A percentile compares a stretch with the other conserved stretches of the same genome.
phyloP scores from a whole-genome alignment of 2,888 invertebrate genomes.

The Mamestra brassicae region DNA sequence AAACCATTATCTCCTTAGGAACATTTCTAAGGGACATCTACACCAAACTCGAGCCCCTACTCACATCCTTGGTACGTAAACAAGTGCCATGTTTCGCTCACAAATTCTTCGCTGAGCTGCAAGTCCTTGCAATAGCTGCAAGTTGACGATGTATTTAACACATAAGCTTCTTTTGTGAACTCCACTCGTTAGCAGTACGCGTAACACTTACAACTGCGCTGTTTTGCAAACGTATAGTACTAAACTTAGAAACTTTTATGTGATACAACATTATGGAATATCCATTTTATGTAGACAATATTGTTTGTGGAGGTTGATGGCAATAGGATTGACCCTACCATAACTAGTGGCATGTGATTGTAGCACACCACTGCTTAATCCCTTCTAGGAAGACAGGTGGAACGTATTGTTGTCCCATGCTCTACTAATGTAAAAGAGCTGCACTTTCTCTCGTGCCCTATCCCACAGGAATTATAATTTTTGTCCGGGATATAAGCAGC shows the following conservation, averaged over 20 bases:
- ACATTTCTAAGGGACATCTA: not conserved
- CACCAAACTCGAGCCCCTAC: not conserved
- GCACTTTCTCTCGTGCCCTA: no score
- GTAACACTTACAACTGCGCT: slow-evolving; percentile 36
- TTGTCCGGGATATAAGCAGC: no score
- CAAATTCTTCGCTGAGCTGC: slow-evolving; percentile 57
- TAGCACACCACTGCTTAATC: no score
- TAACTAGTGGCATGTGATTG: no score
- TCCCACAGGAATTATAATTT: no score
- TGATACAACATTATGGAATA: not conserved
- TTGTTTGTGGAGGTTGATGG: no score
- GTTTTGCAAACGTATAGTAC: slow-evolving; percentile 41
- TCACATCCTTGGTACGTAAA: not conserved
- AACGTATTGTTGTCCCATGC: no score
- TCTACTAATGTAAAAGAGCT: no score
- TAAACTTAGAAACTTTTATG: slow-evolving; percentile 8
- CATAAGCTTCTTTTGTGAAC: slow-evolving; percentile 67
- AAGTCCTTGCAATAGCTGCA: slow-evolving; percentile 41
- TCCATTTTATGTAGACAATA: not conserved
- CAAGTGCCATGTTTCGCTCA: slow-evolving; percentile 37
- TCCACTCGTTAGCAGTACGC: slow-evolving; percentile 59
- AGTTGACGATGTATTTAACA: slow-evolving; percentile 61
- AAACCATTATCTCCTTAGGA: not conserved
- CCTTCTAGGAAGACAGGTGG: no score
- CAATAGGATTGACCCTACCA: slow-evolving; percentile 5